phyloP scores from a whole-genome alignment of 1,140 invertebrate genomes.

The Pseudachorutes palmiensis region DNA sequence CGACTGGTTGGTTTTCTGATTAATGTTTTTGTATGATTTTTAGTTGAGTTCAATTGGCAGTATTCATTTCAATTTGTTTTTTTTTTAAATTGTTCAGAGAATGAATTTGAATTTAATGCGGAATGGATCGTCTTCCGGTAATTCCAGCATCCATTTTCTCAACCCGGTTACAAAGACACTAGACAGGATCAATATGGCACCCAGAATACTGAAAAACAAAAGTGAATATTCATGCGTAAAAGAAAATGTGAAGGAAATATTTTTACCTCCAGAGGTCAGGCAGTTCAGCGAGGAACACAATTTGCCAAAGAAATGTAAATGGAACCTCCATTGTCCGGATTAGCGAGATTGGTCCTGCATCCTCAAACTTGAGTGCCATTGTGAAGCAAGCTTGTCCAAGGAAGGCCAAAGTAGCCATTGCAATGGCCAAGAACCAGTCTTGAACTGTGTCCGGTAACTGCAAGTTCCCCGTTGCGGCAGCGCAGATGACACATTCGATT shows the following conservation, averaged over 20 bases:
- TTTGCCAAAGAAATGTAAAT: conserved; percentile 29
- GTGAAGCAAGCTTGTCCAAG: conserved; percentile 25
- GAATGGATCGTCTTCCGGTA: background rate
- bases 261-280: conserved; percentile 17
- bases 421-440: conserved; percentile 14
- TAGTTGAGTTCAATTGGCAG: background rate
- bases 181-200: background rate
- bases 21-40: too few relatives aligned
- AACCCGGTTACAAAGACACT: background rate
- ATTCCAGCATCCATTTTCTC: background rate
- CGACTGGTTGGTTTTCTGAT: too few relatives aligned
- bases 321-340: conserved; percentile 25
- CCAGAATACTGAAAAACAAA: background rate
- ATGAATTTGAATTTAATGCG: background rate
- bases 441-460: conserved; percentile 10
- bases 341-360: conserved; percentile 22
- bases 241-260: background rate
- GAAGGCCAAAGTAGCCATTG: conserved; percentile 23
- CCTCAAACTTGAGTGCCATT: conserved; percentile 26
- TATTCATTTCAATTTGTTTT: background rate
- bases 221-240: background rate
- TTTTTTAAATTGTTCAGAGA: too few relatives aligned
- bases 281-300: conserved; percentile 11
- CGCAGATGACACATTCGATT: conserved; percentile 2
- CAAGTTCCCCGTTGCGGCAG: background rate